These are phyloP conservation scores for Misgurnus mizolepis DNA, from an alignment of 2,113 vertebrate genomes.

Conservation along the genomic window DNA sequence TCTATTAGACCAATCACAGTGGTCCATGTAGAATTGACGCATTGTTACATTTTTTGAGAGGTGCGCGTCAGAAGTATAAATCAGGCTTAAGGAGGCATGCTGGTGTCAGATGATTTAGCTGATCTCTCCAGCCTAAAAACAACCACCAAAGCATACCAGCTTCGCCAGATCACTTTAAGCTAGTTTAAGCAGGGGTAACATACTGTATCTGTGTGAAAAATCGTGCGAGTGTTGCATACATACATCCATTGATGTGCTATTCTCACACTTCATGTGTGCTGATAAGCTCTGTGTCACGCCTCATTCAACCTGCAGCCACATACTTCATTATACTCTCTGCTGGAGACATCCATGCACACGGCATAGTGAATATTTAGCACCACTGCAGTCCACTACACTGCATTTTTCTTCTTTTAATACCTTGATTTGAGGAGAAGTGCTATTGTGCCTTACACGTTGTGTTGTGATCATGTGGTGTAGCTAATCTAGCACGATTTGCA, in stretches of 20 bases:
- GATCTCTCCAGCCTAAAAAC: too few species aligned
- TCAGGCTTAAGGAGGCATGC: too few species aligned
- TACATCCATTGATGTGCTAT: neutral
- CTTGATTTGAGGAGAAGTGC: slow-evolving; percentile 18
- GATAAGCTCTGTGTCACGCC: slow-evolving; percentile 10
- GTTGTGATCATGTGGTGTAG: neutral
- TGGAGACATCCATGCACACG: neutral
- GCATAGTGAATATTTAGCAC: slow-evolving; percentile 18
- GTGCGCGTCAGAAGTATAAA: too few species aligned
- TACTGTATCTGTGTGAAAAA: neutral
- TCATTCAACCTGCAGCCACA: slow-evolving; percentile 16
- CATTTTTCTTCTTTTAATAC: neutral
- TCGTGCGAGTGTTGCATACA: neutral
- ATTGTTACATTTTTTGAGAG: too few species aligned
- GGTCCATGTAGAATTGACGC: too few species aligned
- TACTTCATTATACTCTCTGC: slow-evolving; percentile 29
- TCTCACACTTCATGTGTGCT: slow-evolving; percentile 2
- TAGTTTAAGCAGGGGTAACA: neutral
- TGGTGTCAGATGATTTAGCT: too few species aligned
- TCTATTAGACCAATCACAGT: too few species aligned
- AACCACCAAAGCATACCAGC: too few species aligned
- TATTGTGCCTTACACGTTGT: slow-evolving; percentile 27
- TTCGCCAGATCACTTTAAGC: too few species aligned
- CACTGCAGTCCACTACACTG: neutral
- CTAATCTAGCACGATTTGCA: neutral